phyloP scores from a whole-genome alignment of 1,140 invertebrate species.

The Orchesella cincta region DNA sequence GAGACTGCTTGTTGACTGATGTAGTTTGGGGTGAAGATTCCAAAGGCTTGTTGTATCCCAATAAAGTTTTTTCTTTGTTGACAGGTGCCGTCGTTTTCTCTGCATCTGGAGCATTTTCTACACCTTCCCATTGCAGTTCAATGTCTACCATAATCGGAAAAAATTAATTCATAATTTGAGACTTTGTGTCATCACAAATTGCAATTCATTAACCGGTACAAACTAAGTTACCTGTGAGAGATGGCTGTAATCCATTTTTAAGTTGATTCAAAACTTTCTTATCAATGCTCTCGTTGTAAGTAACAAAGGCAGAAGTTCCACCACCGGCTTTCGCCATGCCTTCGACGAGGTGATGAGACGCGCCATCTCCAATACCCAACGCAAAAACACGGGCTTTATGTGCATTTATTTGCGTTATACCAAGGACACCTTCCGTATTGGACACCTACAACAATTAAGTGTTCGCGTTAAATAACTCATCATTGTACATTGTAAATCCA shows the following conservation, averaged over 20 bases:
- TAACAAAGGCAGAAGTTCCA: constrained; percentile 55
- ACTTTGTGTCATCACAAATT: neutral
- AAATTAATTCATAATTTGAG: neutral
- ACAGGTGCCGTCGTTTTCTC: neutral
- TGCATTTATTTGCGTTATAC: constrained; percentile 52
- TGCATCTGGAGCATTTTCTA: neutral
- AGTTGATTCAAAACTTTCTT: constrained; percentile 54
- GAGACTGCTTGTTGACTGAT: constrained; percentile 31
- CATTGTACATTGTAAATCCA: neutral
- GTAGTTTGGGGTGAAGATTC: neutral
- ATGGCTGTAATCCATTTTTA: constrained; percentile 56
- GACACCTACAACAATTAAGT: constrained; percentile 37
- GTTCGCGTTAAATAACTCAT: neutral
- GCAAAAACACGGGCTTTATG: constrained; percentile 54
- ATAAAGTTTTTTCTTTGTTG: constrained; percentile 40
- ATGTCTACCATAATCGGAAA: neutral
- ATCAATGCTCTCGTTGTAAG: constrained; percentile 53
- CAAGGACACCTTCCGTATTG: constrained; percentile 52
- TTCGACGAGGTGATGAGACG: constrained; percentile 55
- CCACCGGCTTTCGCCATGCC: constrained; percentile 55
- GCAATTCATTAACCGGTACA: neutral
- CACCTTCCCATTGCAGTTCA: constrained; percentile 15
- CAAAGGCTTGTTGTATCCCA: constrained; percentile 42
- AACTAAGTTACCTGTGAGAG: constrained; percentile 50
- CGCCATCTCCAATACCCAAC: constrained; percentile 55